Evolutionary conservation across 2,113 vertebrate genomes (phyloP).

Genomic region (Lasiurus borealis): DNA sequence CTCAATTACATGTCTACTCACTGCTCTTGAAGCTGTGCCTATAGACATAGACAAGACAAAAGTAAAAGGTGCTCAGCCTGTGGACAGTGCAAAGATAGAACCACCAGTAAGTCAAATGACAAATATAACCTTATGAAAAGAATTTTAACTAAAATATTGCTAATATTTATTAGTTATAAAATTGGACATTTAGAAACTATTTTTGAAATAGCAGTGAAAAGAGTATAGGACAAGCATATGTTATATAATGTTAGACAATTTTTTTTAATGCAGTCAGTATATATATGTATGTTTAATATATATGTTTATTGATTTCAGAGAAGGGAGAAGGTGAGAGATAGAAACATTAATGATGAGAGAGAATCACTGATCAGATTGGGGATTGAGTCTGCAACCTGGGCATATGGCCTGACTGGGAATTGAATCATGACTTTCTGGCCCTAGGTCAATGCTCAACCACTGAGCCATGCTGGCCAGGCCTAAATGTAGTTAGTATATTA

Average conservation of each 20-base stretch:
- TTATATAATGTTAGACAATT: constrained; percentile 27
- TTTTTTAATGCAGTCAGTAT: not conserved
- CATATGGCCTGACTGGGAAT: no score
- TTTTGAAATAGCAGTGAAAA: constrained; percentile 53
- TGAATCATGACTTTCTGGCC: no score
- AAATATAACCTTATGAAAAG: not conserved
- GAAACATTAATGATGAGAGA: no score
- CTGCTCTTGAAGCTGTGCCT: constrained; percentile 91
- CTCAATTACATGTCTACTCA: constrained; percentile 87
- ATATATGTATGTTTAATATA: no score
- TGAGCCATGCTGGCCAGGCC: no score
- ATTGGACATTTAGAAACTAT: constrained; percentile 40
- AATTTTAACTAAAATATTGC: constrained; percentile 37
- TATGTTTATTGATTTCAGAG: no score
- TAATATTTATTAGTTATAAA: constrained; percentile 48
- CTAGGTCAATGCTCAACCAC: no score
- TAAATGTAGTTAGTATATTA: constrained; percentile 27
- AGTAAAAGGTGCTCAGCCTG: constrained; percentile 86
- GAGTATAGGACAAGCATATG: not conserved
- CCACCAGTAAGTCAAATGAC: constrained; percentile 90
- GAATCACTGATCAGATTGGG: no score
- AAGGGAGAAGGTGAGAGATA: no score
- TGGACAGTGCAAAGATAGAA: constrained; percentile 90
- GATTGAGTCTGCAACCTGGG: no score
- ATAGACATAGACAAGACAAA: constrained; percentile 97